Conservation (phyloP, 2,797 vertebrate species). For the Glyptemys insculpta region DNA sequence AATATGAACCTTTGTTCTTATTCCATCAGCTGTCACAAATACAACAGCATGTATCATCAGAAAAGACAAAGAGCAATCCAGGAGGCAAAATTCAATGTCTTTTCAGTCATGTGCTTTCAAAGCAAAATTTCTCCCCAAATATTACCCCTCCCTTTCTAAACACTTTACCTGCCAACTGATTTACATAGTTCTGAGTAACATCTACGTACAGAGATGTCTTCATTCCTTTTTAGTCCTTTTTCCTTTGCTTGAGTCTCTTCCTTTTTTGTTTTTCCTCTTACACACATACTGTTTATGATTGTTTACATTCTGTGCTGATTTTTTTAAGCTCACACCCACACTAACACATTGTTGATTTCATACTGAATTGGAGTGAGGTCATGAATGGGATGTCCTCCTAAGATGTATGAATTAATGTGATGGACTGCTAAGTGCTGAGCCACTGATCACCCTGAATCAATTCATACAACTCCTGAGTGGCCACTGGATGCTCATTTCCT, state of each 20-base stretch:
- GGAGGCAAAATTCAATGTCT: not conserved
- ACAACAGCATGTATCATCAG: not conserved
- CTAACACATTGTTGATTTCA: not conserved
- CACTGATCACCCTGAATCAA: not conserved
- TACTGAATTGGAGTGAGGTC: not conserved
- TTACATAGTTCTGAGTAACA: not conserved
- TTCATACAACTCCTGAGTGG: not conserved
- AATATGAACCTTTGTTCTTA: not conserved
- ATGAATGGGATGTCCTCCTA: not conserved
- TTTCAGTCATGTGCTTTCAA: slow-evolving; percentile 18
- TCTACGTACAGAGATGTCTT: not conserved
- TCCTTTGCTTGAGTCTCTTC: slow-evolving; percentile 1
- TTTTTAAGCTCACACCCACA: not conserved
- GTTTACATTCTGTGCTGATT: not conserved
- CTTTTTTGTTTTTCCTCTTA: not conserved
- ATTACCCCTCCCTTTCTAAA: not conserved
- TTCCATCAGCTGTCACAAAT: not conserved
- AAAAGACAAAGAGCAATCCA: not conserved
- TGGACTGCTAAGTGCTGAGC: not conserved
- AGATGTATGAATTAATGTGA: not conserved
- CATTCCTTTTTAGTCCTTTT: slow-evolving; percentile 5
- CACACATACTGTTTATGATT: not conserved
- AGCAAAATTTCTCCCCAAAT: not conserved
- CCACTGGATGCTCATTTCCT: not conserved
- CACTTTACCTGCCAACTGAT: not conserved